Evolutionary conservation across 2,113 vertebrate species (phyloP), one percentile per base, ranked within the genome.

Genomic region (Excalfactoria chinensis): DNA sequence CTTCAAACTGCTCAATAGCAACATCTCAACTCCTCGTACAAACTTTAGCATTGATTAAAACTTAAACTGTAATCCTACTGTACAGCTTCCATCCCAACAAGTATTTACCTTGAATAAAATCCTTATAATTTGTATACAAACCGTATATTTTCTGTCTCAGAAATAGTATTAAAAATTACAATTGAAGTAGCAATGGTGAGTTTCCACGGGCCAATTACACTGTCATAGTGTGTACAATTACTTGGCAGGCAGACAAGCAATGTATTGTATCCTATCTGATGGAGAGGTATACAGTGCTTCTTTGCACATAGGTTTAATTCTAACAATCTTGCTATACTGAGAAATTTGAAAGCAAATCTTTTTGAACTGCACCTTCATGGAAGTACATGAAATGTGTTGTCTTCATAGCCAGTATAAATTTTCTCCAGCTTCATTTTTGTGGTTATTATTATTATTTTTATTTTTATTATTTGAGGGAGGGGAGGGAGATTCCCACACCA

Each of bases 171-270:
- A 17, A 64, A 69, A 23, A 63, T 16, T 37, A 84, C 70, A 80
- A 51, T 0, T 58, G 20, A 80, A 74, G 18, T 25, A 69, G 28
- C 4, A 46, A 34, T 12, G 5, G 46, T 22, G 6, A 88, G 2
- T 23, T 92, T 77, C 46, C 28, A 53, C 30, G 86, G 26, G 53
- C 8, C 25, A 60, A 15, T 23, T 40, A 88, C 7, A 10, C n/a
- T 28, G 25, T 9, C 58, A 5, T 17, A 56, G 0, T 1, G 16
- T 13, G 0, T 9, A 1, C 37, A 55, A 71, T 26, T 63, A 25
- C 7, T 5, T 8, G 34, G 6, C 53, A 56, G 10, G 5, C 37
- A 80, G 14, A 72, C 30, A 53, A 53, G 26, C 26, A 30, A 53
- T 53, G 7, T 16, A 5, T 11, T 0, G 51, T 25, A 37, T 23